Evolutionary conservation across 1,140 invertebrate species (phyloP), one percentile per base, ranked within the genome.

Genomic region (Neoseiulus cucumeris): DNA sequence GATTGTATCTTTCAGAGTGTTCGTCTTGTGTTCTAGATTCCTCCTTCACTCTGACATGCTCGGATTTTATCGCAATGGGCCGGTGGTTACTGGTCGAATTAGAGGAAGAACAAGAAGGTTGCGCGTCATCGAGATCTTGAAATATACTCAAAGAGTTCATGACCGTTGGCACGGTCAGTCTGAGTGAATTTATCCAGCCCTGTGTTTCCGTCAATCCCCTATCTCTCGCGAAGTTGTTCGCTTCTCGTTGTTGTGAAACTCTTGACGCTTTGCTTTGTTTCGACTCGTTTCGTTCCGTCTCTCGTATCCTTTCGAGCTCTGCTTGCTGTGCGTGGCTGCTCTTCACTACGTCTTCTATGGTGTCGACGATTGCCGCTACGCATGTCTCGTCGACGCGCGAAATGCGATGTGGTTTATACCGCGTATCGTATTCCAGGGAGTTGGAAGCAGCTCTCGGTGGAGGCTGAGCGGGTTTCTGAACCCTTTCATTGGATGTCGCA

Each of bases 131-230:
- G 17, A 59, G 51, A 17, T 59, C 51, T 12, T 20, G 25, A 9
- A 59, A 59, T 25, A 33, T 33, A 59, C 51, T 59, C 51, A 59
- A 20, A 6, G 51, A 59, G 22, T 59, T 59, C 5, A 59, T 59
- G 14, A 59, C 51, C 14, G 17, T 59, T 14, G 51, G 51, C 22
- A 33, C 33, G 6, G 22, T 59, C 22, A 59, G 22, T 2, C 22
- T 25, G 51, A 59, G 51, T 2, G 51, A 59, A 9, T 59, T 59
- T 17, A 59, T 59, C 51, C 51, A 59, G 4, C 51, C 51, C 14
- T 59, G 51, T 9, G 51, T 2, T 59, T 25, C 51, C 22, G 2
- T 14, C 1, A 59, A 14, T 2, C 14, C 51, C 22, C 9, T 59
- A 12, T 25, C 33, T 25, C 51, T 59, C 14, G 22, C 51, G 17